These are phyloP conservation scores for Poeciliopsis retropinna DNA, from an alignment of 2,113 vertebrate genomes.

Conservation along the genomic window DNA sequence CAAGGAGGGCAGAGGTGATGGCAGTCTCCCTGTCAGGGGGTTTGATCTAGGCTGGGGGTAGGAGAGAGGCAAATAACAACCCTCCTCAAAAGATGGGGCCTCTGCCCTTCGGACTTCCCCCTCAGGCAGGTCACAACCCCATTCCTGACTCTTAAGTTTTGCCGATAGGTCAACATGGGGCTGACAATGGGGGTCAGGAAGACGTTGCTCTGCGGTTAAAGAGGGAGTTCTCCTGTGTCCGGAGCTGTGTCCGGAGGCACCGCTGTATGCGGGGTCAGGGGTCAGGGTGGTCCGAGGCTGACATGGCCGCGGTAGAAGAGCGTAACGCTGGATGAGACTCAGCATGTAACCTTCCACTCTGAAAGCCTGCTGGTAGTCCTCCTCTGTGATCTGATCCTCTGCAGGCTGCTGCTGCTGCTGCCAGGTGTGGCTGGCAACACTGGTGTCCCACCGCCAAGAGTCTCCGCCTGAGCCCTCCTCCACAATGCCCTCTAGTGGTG, in stretches of 20 bases:
- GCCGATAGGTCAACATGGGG: constrained; percentile 60
- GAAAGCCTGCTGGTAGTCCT: constrained; percentile 77
- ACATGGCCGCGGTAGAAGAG: constrained; percentile 76
- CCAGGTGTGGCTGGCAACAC: constrained; percentile 24
- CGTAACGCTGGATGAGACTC: constrained; percentile 84
- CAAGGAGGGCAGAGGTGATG: constrained; percentile 62
- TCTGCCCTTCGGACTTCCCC: constrained; percentile 59
- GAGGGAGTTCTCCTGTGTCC: constrained; percentile 74
- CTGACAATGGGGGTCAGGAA: constrained; percentile 58
- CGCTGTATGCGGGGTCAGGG: constrained; percentile 64
- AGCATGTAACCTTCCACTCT: constrained; percentile 88
- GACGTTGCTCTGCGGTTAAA: constrained; percentile 64
- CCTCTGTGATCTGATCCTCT: constrained; percentile 61
- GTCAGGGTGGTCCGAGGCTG: constrained; percentile 82
- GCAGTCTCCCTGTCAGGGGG: constrained; percentile 65
- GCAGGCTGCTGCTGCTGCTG: constrained; percentile 40
- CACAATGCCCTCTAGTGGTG: constrained; percentile 78
- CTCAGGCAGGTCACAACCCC: constrained; percentile 66
- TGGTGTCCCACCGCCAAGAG: constrained; percentile 73
- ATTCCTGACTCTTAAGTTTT: constrained; percentile 68
- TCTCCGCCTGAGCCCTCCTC: constrained; percentile 72
- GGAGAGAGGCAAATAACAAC: constrained; percentile 67
- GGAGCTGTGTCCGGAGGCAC: constrained; percentile 75
- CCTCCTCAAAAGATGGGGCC: constrained; percentile 65
- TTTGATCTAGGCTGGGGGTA: constrained; percentile 71